A percentile compares a stretch with the other conserved stretches of the same genome.
Conservation (phyloP, 1,140 invertebrate species). For the Drosophila ficusphila region DNA sequence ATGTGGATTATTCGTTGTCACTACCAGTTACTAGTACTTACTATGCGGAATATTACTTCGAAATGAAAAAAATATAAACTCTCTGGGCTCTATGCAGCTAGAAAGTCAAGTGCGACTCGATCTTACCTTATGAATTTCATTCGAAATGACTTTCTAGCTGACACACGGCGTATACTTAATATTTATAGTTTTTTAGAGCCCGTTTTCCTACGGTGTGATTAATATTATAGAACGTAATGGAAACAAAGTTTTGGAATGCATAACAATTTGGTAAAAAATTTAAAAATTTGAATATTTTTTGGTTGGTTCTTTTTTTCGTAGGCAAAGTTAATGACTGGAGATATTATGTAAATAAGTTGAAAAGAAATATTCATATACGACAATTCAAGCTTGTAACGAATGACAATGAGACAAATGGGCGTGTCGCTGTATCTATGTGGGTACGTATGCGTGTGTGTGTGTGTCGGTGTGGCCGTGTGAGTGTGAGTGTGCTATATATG, state of each 20-base stretch:
- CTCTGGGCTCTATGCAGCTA: conserved; percentile 24
- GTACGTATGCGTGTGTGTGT: conserved; percentile 5
- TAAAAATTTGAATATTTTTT: conserved; percentile 39
- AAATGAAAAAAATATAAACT: conserved; percentile 16
- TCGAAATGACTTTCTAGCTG: conserved; percentile 47
- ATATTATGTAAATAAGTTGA: conserved; percentile 71
- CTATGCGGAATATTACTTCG: conserved; percentile 29
- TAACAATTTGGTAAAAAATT: conserved; percentile 70
- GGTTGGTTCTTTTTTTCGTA: conserved; percentile 39
- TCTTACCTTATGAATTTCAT: conserved; percentile 42
- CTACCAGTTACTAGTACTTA: conserved; percentile 47
- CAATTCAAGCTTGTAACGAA: conserved; percentile 62
- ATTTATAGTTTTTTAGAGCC: conserved; percentile 24
- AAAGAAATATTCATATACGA: conserved; percentile 60
- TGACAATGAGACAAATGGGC: conserved; percentile 48
- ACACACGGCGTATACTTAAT: conserved; percentile 44
- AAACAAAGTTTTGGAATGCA: conserved; percentile 56
- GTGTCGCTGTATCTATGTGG: conserved; percentile 33
- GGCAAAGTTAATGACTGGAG: conserved; percentile 84
- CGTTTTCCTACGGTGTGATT: conserved; percentile 41
- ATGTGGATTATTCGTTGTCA: conserved; percentile 34
- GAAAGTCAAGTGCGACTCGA: conserved; percentile 31
- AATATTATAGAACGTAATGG: conserved; percentile 42
- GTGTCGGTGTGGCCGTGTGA: conserved; percentile 8
- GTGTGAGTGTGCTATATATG: conserved; percentile 25